Percentiles rank a stretch among this genome's conserved stretches.
Evolutionary conservation across 2,888 invertebrate species (phyloP).

Genomic region (Oscheius onirici): DNA sequence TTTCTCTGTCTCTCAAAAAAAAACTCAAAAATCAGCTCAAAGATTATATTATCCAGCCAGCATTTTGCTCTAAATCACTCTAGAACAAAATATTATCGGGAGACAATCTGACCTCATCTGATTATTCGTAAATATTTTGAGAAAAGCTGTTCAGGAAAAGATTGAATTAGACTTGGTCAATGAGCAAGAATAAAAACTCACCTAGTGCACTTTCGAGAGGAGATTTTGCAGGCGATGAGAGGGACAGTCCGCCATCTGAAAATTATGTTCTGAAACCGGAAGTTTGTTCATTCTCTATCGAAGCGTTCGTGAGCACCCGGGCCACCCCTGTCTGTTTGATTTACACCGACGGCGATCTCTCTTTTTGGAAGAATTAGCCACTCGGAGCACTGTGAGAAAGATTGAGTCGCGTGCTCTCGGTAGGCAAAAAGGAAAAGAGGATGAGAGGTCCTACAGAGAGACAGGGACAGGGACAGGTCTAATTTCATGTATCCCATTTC

Average conservation of each 20-base stretch:
- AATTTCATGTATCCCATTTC: too few relatives aligned
- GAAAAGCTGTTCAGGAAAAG: background rate
- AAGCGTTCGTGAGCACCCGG: background rate
- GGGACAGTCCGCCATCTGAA: constrained; percentile 4
- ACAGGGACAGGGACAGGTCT: too few relatives aligned
- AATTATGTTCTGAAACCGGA: background rate
- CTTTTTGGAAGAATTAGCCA: constrained; percentile 5
- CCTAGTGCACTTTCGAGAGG: background rate
- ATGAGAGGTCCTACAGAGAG: too few relatives aligned
- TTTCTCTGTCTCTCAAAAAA: too few relatives aligned
- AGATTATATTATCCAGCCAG: background rate
- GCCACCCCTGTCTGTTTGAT: background rate
- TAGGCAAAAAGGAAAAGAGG: too few relatives aligned
- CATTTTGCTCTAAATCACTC: background rate
- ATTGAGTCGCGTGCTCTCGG: background rate
- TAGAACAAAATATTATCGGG: background rate
- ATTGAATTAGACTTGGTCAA: background rate
- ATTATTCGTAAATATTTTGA: constrained; percentile 3
- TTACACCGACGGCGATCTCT: background rate
- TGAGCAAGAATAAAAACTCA: background rate
- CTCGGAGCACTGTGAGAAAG: background rate
- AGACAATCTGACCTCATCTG: too few relatives aligned
- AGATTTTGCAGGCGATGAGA: background rate
- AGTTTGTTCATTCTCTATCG: background rate
- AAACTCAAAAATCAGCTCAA: too few relatives aligned